Evolutionary conservation across 1,140 invertebrate genomes (phyloP).

Genomic region (Penaeus vannamei): DNA sequence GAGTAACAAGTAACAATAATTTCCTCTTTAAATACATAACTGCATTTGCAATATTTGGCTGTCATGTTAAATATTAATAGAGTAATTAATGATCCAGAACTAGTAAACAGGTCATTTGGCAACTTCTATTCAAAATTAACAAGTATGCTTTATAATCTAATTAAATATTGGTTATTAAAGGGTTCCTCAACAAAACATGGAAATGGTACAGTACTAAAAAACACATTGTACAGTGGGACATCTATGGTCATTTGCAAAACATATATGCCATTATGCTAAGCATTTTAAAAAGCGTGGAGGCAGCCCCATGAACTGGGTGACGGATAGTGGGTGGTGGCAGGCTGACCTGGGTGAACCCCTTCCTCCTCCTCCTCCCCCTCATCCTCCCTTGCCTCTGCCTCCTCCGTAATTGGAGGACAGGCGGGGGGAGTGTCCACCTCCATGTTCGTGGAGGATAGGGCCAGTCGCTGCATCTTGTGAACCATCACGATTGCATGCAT

Average conservation of each 20-base stretch:
- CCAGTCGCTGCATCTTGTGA: conserved; percentile 76
- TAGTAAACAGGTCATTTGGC: no score
- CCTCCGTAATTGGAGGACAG: conserved; percentile 67
- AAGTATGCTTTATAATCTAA: no score
- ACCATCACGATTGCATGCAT: conserved; percentile 76
- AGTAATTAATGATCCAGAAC: no score
- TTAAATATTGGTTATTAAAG: no score
- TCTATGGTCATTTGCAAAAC: conserved; percentile 9
- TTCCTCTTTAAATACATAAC: no score
- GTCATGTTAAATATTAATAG: no score
- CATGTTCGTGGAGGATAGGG: conserved; percentile 70
- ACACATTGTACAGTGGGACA: no score
- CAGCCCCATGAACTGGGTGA: conserved; percentile 43
- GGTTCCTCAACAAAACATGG: no score
- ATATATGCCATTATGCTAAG: neutral
- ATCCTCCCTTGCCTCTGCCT: conserved; percentile 59
- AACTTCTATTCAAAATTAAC: no score
- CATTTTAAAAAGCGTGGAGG: conserved; percentile 49
- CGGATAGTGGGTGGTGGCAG: conserved; percentile 54
- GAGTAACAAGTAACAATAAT: no score
- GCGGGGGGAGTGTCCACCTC: conserved; percentile 66
- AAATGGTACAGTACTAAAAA: no score
- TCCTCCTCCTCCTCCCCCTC: conserved; percentile 61
- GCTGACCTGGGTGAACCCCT: conserved; percentile 56
- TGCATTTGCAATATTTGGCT: no score